Evolutionary conservation across 2,888 invertebrate species (phyloP), one percentile per base, ranked within the genome.

Genomic region (Abrostola triplasia): DNA sequence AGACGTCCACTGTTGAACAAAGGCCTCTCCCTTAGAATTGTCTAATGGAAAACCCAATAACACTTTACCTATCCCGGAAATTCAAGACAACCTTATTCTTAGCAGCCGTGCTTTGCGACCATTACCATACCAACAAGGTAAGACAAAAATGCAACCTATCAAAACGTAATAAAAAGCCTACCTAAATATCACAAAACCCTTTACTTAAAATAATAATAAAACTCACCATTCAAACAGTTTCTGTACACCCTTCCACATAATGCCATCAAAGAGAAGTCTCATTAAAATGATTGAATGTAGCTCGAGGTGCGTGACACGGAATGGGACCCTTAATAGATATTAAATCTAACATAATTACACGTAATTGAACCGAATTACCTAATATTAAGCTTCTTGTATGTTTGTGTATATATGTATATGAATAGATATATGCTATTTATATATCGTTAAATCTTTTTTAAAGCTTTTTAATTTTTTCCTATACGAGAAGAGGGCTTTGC

Each of bases 301-400:
- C 47, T 54, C 57, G 41, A 13, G 13, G 36, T 12, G 40, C 49
- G 40, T 42, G 72, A 65, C 52, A 10, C 38, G 44, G 50, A 59
- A 50, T 53, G 59, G 49, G 55, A 59, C 73, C 58, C 62, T 38
- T 55, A 67, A 65, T 62, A 67, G 57, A 61, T 61, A 67, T 67
- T 61, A 73, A 68, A 73, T 58, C 35, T 63, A 44, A 63, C 40
- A 55, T 61, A 58, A 72, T 67, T 40, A 62, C 44, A 59, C 40
- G 40, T 58, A 60, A 74, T 73, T 68, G 64, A 67, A 59, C 64
- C 49, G 53, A 68, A 76, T 76, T 67, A 66, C 50, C 58, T 44
- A 12, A 54, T 13, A 12, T 49, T 36, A 63, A 36, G 4, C n/a
- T 13, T 11, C 41, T 41, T 13, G 44, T 24, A 5, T 36, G 12